Evolutionary conservation across 2,888 invertebrate species (phyloP), one percentile per base, ranked within the genome.

Genomic region (Cerceris ruficornis): DNA sequence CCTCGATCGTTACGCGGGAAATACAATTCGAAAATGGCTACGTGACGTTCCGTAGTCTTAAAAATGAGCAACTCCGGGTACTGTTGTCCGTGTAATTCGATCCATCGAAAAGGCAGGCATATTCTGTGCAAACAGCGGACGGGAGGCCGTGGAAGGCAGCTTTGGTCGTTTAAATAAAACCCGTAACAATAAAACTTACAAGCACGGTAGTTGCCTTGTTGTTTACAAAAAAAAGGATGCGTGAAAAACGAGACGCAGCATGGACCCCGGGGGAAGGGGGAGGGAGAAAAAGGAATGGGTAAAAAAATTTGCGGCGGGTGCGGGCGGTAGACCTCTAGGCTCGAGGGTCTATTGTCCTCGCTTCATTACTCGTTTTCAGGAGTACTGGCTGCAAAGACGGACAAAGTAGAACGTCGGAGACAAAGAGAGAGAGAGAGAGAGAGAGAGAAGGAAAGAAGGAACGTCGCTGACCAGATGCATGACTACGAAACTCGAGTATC

Each of bases 401-500:
- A 17, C 11, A 28, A 8, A 8, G 8, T 46, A 11, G 9, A 13
- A 17, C 57, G 13, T 57, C 7, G 28, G 13, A 14, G n/a, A n/a
- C n/a, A 54, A 13, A 28, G 42, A n/a, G n/a, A n/a, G n/a, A n/a
- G n/a, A n/a, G n/a, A n/a, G n/a, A n/a, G 61, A 42, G 46, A 17
- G 1, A 52, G 49, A 9, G 52, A 15, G 28, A 55, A 14, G 60
- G 42, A 28, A 46, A 28, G 9, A 67, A 28, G 28, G 57, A 55
- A 67, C 67, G 17, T 60, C 75, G 71, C 64, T 66, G 77, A 71
- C 75, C 85, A 82, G 83, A 72, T 77, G 77, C 77, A 68, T 62
- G 77, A 71, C 78, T 72, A 75, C 69, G 74, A 75, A 73, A 73
- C 76, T 60, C 28, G 69, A 75, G 74, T 86, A 79, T 85, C 84